Conservation (phyloP, 1,140 invertebrate genomes). For the Trichoplusia ni region DNA sequence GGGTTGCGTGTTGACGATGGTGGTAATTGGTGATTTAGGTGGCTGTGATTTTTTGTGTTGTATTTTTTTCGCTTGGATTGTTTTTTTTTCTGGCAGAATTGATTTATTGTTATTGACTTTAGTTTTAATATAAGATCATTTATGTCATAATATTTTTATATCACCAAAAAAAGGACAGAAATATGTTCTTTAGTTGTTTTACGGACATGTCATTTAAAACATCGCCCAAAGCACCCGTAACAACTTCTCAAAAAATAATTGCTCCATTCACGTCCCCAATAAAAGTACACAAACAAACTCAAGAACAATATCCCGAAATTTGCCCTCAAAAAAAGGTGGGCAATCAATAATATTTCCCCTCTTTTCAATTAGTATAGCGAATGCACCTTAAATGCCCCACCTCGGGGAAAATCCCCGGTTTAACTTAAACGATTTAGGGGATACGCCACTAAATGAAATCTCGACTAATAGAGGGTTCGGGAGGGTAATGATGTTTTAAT, state of each 20-base stretch:
- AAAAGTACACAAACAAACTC: neutral
- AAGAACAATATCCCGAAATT: neutral
- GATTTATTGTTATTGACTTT: too few relatives aligned
- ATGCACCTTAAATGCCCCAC: slow-evolving; percentile 46
- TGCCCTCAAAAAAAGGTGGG: slow-evolving; percentile 14
- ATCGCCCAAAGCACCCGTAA: too few relatives aligned
- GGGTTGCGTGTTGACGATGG: too few relatives aligned
- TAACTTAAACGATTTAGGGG: slow-evolving; percentile 45
- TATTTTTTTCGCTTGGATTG: too few relatives aligned
- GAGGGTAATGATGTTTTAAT: slow-evolving; percentile 38
- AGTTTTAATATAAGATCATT: too few relatives aligned
- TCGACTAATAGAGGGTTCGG: slow-evolving; percentile 34
- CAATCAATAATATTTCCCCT: slow-evolving; percentile 46
- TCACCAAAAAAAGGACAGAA: too few relatives aligned
- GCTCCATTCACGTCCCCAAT: neutral
- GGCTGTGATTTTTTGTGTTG: too few relatives aligned
- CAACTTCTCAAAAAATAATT: too few relatives aligned
- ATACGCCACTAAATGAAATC: slow-evolving; percentile 43
- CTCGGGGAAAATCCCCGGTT: slow-evolving; percentile 44
- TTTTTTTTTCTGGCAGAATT: too few relatives aligned
- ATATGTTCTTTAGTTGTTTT: too few relatives aligned
- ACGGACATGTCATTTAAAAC: too few relatives aligned
- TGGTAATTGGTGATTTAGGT: neutral
- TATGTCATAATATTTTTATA: too few relatives aligned
- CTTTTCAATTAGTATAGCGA: slow-evolving; percentile 47